Base-by-base conservation (phyloP, 2,113 vertebrate species). In the Vidua chalybeata region DNA sequence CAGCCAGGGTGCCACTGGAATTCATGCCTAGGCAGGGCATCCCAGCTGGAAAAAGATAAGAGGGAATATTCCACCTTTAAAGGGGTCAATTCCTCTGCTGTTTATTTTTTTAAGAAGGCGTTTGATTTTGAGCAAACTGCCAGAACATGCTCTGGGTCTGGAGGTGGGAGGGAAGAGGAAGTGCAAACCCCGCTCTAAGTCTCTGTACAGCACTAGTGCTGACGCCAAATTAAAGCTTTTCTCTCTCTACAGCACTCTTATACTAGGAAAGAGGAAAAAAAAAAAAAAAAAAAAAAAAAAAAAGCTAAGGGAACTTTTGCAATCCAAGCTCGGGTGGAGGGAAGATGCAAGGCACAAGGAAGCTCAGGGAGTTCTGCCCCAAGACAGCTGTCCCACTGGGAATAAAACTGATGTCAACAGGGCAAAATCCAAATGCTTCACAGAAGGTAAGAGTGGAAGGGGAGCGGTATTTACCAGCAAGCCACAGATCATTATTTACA, bases 141-240 rank as follows among this genome's bases (percentile, higher is more conserved):
- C 74, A 73, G 88, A 80, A 77, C 72, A 39, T 4, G 68, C 68
- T 59, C 68, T 63, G 64, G 90, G 67, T 54, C 86, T 63, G 80
- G 76, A 77, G 61, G 63, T 77, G 68, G 92, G 90, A 93, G 83
- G 92, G 83, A 86, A 94, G 31, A 85, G 87, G 91, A 97, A 93
- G 39, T 66, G 45, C 54, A 84, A 96, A 79, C 26, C 9, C 16
- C 5, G 37, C 39, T 75, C 48, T 41, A 88, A 93, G 76, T 30
- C 86, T 78, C 49, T 0, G 6, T 3, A 5, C 54, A 62, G 71
- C 78, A 51, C 31, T 30, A 12, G 51, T 55, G 7, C 43, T 26
- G 59, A 59, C 7, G 9, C 17, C 51, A 69, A 63, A 77, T 58
- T 43, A 51, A 63, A 92, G 24, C 7, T 12, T 39, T 45, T 83